These are phyloP conservation scores for Mantis religiosa DNA, from an alignment of 2,888 invertebrate species.

Conservation along the genomic window DNA sequence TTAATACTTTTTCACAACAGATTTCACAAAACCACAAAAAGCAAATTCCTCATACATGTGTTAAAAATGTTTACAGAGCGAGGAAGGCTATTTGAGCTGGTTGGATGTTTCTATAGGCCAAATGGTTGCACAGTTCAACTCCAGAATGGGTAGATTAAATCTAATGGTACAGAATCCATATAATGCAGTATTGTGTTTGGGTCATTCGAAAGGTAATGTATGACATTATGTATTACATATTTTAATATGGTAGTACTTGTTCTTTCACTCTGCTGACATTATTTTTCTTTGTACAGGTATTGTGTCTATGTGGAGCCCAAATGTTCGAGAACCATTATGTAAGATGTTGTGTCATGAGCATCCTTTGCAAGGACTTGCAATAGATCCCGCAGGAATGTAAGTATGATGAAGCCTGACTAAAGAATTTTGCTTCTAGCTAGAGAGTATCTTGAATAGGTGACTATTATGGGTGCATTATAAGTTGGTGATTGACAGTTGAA, in stretches of 20 bases:
- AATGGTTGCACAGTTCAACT: conserved; percentile 72
- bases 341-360: conserved; percentile 88
- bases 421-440: no score
- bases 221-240: background rate
- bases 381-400: conserved; percentile 81
- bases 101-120: conserved; percentile 93
- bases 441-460: no score
- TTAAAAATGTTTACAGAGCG: conserved; percentile 50
- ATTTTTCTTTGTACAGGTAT: conserved; percentile 56
- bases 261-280: background rate
- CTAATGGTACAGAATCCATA: conserved; percentile 91
- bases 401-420: conserved; percentile 38
- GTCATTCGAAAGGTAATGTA: conserved; percentile 69
- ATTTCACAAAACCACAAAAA: no score
- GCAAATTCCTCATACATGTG: no score
- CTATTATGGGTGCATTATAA: no score
- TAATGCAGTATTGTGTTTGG: conserved; percentile 89
- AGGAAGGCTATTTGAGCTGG: conserved; percentile 81
- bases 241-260: background rate
- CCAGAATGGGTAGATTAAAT: conserved; percentile 70
- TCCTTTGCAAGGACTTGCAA: conserved; percentile 71
- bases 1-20: no score
- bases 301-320: conserved; percentile 95
- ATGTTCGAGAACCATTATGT: conserved; percentile 75
- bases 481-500: no score